phyloP scores from a whole-genome alignment of 2,113 vertebrate species.

The Cottus gobio region DNA sequence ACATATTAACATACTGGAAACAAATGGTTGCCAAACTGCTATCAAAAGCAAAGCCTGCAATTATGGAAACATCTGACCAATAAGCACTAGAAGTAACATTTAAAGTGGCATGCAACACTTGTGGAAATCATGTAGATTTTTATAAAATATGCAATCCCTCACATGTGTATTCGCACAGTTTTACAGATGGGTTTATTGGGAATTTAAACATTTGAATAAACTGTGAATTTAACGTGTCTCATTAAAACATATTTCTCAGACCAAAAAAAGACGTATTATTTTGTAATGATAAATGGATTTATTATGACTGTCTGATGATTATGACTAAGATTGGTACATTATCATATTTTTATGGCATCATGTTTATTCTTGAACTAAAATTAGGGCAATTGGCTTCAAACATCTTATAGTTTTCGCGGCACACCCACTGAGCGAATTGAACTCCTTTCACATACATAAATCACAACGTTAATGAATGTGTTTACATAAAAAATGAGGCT shows the following conservation, averaged over 20 bases:
- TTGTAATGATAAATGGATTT: constrained; percentile 16
- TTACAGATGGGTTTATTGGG: constrained; percentile 2
- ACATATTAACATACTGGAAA: constrained; percentile 56
- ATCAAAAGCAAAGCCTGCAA: constrained; percentile 49
- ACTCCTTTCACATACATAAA: constrained; percentile 33
- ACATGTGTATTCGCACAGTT: neutral
- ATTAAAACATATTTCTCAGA: constrained; percentile 8
- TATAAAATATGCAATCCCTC: constrained; percentile 6
- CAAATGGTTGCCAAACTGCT: constrained; percentile 27
- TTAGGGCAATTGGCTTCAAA: neutral
- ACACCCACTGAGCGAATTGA: constrained; percentile 31
- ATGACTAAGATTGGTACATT: constrained; percentile 7
- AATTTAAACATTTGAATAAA: neutral
- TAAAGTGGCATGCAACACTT: constrained; percentile 71
- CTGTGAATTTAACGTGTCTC: neutral
- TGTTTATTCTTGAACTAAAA: constrained; percentile 11
- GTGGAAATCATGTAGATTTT: constrained; percentile 30
- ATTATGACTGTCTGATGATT: neutral
- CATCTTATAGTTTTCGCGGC: neutral
- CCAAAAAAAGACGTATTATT: too few relatives aligned
- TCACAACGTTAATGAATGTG: constrained; percentile 30
- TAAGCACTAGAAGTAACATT: constrained; percentile 51
- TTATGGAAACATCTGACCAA: constrained; percentile 47
- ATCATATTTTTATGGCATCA: constrained; percentile 1
- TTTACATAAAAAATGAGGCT: constrained; percentile 61